Base-by-base conservation (phyloP, 2,888 invertebrate genomes). In the Luperina testacea region DNA sequence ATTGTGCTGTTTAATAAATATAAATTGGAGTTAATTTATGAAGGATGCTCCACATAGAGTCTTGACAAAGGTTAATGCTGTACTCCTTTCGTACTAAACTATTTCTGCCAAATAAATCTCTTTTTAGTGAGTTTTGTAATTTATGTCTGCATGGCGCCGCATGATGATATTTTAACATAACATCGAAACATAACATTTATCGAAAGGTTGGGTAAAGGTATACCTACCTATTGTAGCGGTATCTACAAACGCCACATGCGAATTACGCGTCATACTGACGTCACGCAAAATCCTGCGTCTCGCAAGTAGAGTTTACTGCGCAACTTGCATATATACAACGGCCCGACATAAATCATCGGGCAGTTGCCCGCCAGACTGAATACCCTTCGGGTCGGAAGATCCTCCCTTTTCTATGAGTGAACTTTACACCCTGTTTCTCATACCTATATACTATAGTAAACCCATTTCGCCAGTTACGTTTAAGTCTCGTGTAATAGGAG, bases 1-100 rank as follows among this genome's bases (percentile, higher is more conserved):
- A 75, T 85, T 83, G 78, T 78, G 38, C 45, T 81, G 77, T 80
- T 81, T 64, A 80, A 80, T 78, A 86, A 80, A 69, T 70, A 65
- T 82, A 78, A 83, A 80, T 75, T 75, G 53, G 15, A 53, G 72
- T 79, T 51, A 78, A 77, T 86, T 78, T 78, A 67, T 77, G 45
- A 74, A 77, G 27, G 13, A 27, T 76, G 69, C 5, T 74, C 13
- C 38, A 17, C 51, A 24, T 20, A 59, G 20, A 63, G 38, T n/a
- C 64, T 20, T 38, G n/a, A 48, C 45, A 75, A 70, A 75, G 73
- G 61, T 64, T 72, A 61, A 51, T 64, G 68, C 1, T 69, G 1
- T 72, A 42, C 65, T 76, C 15, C 11, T 57, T 68, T 64, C 1
- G 0, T 48, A 15, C 0, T 32, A 9, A 65, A 53, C 20, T 48